These are phyloP conservation scores for Hypotaenidia philippensis DNA, from an alignment of 2,797 vertebrate species.

Conservation along the genomic window DNA sequence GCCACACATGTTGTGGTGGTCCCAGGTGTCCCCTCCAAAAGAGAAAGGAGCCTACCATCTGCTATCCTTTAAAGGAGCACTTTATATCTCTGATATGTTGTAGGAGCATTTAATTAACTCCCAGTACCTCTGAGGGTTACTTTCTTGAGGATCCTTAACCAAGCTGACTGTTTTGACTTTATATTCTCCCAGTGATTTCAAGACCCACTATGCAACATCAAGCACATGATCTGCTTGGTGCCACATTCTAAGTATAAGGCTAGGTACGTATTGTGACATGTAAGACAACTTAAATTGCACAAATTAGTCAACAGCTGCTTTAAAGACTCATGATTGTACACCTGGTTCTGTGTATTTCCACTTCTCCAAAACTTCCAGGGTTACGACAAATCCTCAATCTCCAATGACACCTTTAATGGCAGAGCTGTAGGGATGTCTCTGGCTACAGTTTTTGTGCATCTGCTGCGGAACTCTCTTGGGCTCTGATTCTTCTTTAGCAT, in stretches of 20 bases:
- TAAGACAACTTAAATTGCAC: constrained; percentile 55
- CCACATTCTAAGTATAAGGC: not conserved
- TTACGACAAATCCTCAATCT: constrained; percentile 8
- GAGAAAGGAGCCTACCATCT: not conserved
- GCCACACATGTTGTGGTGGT: not conserved
- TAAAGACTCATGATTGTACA: constrained; percentile 58
- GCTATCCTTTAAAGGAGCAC: not conserved
- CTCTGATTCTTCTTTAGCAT: constrained; percentile 7
- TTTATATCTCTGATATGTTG: not conserved
- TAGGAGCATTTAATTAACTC: constrained; percentile 15
- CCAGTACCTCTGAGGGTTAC: constrained; percentile 10
- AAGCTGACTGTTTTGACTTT: not conserved
- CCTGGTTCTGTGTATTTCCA: constrained; percentile 21
- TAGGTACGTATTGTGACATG: constrained; percentile 13
- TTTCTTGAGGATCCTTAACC: not conserved
- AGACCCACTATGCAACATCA: not conserved
- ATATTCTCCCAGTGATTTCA: not conserved
- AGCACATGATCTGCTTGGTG: not conserved
- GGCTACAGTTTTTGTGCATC: not conserved
- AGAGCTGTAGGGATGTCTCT: not conserved
- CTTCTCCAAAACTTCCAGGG: constrained; percentile 23
- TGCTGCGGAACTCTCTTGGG: not conserved
- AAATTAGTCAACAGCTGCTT: constrained; percentile 58
- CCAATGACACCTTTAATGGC: not conserved
- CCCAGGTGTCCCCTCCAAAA: not conserved